Conservation (phyloP, 2,888 invertebrate species). For the Melipona bicolor region DNA sequence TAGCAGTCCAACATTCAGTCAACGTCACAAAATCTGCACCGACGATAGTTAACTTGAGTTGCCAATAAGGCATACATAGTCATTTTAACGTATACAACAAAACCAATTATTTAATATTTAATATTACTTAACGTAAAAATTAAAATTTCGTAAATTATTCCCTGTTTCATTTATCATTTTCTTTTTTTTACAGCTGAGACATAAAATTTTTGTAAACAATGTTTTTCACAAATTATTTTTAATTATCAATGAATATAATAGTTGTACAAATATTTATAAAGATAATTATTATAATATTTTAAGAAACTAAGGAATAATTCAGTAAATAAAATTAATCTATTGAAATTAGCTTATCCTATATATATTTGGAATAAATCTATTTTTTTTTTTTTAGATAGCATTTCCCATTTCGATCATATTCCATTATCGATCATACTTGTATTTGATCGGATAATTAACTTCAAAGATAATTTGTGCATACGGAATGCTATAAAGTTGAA, state of each 20-base stretch:
- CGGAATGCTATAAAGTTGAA: constrained; percentile 74
- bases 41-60: constrained; percentile 75
- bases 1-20: constrained; percentile 76
- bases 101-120: constrained; percentile 65
- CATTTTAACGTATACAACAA: constrained; percentile 67
- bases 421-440: constrained; percentile 36
- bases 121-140: constrained; percentile 67
- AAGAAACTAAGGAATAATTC: constrained; percentile 69
- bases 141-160: constrained; percentile 70
- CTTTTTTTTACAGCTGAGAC: constrained; percentile 28
- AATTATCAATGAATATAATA: constrained; percentile 29
- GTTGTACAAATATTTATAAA: constrained; percentile 40
- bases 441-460: constrained; percentile 54
- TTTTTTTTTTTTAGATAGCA: constrained; percentile 40
- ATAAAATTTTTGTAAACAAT: constrained; percentile 44
- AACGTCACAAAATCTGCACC: constrained; percentile 74
- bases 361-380: constrained; percentile 57
- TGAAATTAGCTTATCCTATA: constrained; percentile 57
- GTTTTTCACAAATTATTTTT: constrained; percentile 29
- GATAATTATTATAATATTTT: constrained; percentile 18
- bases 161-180: constrained; percentile 56
- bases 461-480: constrained; percentile 75
- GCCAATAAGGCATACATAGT: constrained; percentile 76
- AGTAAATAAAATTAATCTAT: constrained; percentile 61
- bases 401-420: constrained; percentile 43